Conservation (phyloP, 2,888 invertebrate genomes). For the Tupiocoris notatus region DNA sequence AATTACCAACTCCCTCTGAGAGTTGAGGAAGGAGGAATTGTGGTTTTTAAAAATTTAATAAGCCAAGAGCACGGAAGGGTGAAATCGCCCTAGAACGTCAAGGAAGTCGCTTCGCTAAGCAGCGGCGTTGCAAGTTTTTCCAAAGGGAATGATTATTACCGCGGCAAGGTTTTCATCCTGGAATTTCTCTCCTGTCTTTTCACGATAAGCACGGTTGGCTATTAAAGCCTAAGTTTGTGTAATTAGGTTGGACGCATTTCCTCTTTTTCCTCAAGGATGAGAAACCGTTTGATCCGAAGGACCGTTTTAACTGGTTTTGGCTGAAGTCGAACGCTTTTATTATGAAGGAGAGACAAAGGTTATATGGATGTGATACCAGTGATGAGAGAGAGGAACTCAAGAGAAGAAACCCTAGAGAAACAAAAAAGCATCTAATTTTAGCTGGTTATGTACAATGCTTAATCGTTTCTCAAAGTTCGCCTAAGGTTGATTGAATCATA, state of each 20-base stretch:
- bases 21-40: not conserved
- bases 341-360: no score
- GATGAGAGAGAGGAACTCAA: no score
- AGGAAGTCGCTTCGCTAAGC: slow-evolving; percentile 3
- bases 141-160: slow-evolving; percentile 34
- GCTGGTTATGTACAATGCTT: no score
- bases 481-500: no score
- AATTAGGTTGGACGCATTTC: slow-evolving; percentile 27
- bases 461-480: no score
- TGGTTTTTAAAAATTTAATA: slow-evolving; percentile 29
- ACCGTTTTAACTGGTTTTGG: no score
- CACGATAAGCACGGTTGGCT: slow-evolving; percentile 16
- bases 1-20: slow-evolving; percentile 16
- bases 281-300: slow-evolving; percentile 22
- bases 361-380: no score
- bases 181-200: not conserved
- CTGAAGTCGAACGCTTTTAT: no score
- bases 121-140: slow-evolving; percentile 3
- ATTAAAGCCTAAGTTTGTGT: slow-evolving; percentile 19
- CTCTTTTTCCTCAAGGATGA: slow-evolving; percentile 14
- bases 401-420: no score
- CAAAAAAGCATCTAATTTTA: no score
- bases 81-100: slow-evolving; percentile 25
- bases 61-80: slow-evolving; percentile 25
- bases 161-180: slow-evolving; percentile 21